Conservation (phyloP, 2,797 vertebrate genomes). For the Pseudochirops corinnae region DNA sequence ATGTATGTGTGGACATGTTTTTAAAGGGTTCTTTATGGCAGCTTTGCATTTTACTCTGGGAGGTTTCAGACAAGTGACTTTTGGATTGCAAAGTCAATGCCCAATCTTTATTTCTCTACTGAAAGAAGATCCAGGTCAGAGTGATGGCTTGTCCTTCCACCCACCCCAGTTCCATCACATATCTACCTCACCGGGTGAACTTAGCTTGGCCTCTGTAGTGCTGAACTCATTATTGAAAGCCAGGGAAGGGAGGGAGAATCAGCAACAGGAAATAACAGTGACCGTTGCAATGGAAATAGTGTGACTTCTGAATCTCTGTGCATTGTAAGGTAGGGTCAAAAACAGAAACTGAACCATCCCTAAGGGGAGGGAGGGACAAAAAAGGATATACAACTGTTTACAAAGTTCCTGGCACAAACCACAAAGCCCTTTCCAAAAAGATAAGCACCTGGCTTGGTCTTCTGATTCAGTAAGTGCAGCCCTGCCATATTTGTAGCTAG, state of each 20-base stretch:
- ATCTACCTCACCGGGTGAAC: background rate
- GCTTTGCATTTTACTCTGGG: conserved; percentile 50
- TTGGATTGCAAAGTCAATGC: background rate
- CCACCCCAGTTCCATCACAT: background rate
- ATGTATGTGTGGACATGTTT: background rate
- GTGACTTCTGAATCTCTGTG: background rate
- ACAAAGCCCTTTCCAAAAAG: background rate
- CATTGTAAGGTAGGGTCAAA: background rate
- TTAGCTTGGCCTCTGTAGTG: background rate
- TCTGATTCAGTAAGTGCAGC: background rate
- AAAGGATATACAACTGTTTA: background rate
- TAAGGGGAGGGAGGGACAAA: background rate
- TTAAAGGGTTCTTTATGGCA: conserved; percentile 48
- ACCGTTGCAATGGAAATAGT: background rate
- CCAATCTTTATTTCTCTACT: background rate
- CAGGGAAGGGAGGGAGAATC: background rate
- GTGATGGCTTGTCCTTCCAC: background rate
- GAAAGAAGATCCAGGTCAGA: background rate
- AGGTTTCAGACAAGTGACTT: conserved; percentile 59
- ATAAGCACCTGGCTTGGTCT: background rate
- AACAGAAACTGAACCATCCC: background rate
- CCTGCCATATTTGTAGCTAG: background rate
- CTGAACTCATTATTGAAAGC: background rate
- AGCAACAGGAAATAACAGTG: background rate
- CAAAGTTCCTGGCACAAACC: background rate